Conservation (phyloP, 2,113 vertebrate genomes). For the Psittacara wagleri region DNA sequence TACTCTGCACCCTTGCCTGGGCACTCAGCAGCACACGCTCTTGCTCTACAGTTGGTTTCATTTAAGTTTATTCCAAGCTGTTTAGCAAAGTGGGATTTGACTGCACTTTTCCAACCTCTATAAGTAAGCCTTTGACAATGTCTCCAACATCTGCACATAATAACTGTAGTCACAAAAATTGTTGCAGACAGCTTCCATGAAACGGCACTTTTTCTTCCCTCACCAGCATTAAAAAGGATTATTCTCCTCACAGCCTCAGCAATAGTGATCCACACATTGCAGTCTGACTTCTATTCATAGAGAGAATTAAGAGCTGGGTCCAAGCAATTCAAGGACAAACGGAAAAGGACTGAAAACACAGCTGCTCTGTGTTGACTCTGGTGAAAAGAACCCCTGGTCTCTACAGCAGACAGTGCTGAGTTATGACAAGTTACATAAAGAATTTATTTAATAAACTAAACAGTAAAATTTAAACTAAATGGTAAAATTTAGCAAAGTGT, state of each 20-base stretch:
- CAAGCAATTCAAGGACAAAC: not conserved
- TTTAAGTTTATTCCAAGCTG: not conserved
- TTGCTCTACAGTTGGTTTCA: not conserved
- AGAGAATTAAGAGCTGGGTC: not conserved
- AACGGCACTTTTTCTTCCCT: not conserved
- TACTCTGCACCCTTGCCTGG: not conserved
- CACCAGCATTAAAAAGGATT: not conserved
- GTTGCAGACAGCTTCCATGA: not conserved
- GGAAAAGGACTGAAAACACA: not conserved
- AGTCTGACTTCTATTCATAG: not conserved
- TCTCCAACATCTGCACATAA: not conserved
- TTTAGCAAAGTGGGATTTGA: not conserved
- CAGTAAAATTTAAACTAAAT: not conserved
- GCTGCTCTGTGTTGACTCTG: not conserved
- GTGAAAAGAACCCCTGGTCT: not conserved
- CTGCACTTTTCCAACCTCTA: not conserved
- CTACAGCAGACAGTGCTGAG: not conserved
- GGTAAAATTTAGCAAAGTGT: not conserved
- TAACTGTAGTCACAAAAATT: not conserved
- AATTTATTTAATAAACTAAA: not conserved
- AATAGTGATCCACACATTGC: not conserved
- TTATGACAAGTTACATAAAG: not conserved
- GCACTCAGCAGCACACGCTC: not conserved
- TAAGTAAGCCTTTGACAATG: not conserved
- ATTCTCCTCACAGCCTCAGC: not conserved